Percentiles rank a stretch among this genome's conserved stretches.
phyloP scores from a whole-genome alignment of 2,113 vertebrate genomes.

The Copsychus sechellarum region DNA sequence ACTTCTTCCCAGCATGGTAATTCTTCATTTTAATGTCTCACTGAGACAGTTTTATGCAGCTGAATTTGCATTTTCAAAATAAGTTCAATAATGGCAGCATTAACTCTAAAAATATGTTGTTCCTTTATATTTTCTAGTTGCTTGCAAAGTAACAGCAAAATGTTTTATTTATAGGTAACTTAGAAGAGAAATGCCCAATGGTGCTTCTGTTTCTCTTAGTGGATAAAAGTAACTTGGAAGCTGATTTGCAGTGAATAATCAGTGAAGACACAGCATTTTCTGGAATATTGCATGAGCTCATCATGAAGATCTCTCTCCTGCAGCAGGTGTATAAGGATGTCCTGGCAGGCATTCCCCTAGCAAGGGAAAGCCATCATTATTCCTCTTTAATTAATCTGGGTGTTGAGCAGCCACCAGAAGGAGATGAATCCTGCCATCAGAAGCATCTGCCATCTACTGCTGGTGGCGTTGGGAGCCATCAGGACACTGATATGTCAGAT shows the following conservation, averaged over 20 bases:
- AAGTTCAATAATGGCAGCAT: not conserved
- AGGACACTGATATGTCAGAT: not conserved
- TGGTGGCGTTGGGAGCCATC: not conserved
- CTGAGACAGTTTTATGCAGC: not conserved
- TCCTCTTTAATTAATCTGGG: conserved; percentile 51
- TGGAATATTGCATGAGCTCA: not conserved
- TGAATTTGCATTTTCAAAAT: not conserved
- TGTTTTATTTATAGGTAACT: not conserved
- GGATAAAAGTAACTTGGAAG: not conserved
- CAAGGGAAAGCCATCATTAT: conserved; percentile 48
- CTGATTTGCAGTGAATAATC: not conserved
- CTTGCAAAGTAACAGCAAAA: not conserved
- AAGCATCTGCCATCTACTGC: not conserved
- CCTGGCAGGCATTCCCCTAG: conserved; percentile 54
- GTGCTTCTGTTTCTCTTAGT: not conserved
- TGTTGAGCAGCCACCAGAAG: not conserved
- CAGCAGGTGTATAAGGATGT: conserved; percentile 72
- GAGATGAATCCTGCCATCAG: not conserved
- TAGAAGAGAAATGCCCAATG: not conserved
- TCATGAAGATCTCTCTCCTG: conserved; percentile 67
- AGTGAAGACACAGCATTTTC: not conserved
- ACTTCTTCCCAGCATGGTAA: not conserved
- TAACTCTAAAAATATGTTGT: not conserved
- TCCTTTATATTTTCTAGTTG: not conserved
- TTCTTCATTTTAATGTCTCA: not conserved